Percentiles rank a stretch among this genome's conserved stretches.
phyloP scores from a whole-genome alignment of 2,888 invertebrate genomes.

The Portevinia maculata region DNA sequence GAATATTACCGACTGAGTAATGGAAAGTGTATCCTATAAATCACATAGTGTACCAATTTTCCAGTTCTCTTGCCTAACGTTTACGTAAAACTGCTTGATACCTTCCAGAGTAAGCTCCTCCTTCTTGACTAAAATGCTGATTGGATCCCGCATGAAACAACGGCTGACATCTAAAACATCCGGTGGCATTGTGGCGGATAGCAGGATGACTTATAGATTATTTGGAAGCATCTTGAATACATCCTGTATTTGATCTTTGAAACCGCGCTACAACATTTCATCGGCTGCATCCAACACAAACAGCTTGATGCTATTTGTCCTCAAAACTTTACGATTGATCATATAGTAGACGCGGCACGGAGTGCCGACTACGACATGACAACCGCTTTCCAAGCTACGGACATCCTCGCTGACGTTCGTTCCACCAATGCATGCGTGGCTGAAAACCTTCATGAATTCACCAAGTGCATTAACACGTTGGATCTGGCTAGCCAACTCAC shows the following conservation, averaged over 20 bases:
- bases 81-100: slow-evolving; percentile 99
- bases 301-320: slow-evolving; percentile 95
- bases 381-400: slow-evolving; percentile 95
- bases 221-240: slow-evolving; percentile 96
- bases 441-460: slow-evolving; percentile 98
- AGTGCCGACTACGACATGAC: slow-evolving; percentile 99
- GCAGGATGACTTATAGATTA: slow-evolving; percentile 96
- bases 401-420: slow-evolving; percentile 99
- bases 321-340: slow-evolving; percentile 95
- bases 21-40: slow-evolving; percentile 98
- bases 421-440: slow-evolving; percentile 99
- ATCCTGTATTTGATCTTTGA: slow-evolving; percentile 99
- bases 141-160: slow-evolving; percentile 98
- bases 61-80: slow-evolving; percentile 96
- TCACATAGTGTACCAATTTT: slow-evolving; percentile 98
- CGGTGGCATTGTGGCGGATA: slow-evolving; percentile 99
- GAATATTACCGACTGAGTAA: slow-evolving; percentile 99
- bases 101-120: slow-evolving; percentile 97
- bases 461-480: slow-evolving; percentile 97
- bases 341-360: slow-evolving; percentile 99
- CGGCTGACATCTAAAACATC: slow-evolving; percentile 99
- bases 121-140: slow-evolving; percentile 98
- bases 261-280: slow-evolving; percentile 99
- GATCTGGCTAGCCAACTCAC: slow-evolving; percentile 90
- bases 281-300: slow-evolving; percentile 99